phyloP scores from a whole-genome alignment of 2,797 vertebrate species.

The Hydrocynus forskahlii region DNA sequence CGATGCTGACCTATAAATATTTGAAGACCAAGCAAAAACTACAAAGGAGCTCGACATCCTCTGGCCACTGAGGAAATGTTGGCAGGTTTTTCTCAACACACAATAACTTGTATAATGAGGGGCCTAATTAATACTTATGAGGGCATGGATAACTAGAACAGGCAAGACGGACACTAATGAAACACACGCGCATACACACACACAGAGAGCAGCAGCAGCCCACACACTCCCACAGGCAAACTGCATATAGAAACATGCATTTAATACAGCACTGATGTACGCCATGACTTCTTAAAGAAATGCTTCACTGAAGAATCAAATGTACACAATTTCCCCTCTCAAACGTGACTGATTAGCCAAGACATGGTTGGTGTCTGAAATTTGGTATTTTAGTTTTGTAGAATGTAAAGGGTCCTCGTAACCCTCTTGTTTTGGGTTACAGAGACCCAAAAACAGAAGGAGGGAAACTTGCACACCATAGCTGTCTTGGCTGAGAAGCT shows the following conservation, averaged over 20 bases:
- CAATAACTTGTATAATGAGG: slow-evolving; percentile 5
- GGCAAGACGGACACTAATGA: not conserved
- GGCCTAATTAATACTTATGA: slow-evolving; percentile 3
- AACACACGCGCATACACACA: not conserved
- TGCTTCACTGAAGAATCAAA: not conserved
- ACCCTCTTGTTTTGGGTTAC: not conserved
- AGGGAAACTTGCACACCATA: not conserved
- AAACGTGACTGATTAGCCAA: not conserved
- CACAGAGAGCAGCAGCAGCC: not conserved
- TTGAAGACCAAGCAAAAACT: not conserved
- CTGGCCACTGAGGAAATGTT: not conserved
- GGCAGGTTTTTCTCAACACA: not conserved
- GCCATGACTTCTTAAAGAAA: not conserved
- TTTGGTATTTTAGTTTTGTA: not conserved
- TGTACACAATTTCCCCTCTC: not conserved
- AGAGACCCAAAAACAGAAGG: not conserved
- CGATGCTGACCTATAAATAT: not conserved
- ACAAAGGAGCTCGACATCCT: not conserved
- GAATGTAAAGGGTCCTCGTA: not conserved
- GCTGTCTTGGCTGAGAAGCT: not conserved
- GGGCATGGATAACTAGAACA: not conserved
- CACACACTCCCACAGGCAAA: not conserved
- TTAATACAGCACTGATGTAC: not conserved
- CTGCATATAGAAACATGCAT: not conserved
- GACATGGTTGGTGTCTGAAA: not conserved